Base-by-base conservation (phyloP, 2,888 invertebrate genomes). In the Yponomeuta evonymella region DNA sequence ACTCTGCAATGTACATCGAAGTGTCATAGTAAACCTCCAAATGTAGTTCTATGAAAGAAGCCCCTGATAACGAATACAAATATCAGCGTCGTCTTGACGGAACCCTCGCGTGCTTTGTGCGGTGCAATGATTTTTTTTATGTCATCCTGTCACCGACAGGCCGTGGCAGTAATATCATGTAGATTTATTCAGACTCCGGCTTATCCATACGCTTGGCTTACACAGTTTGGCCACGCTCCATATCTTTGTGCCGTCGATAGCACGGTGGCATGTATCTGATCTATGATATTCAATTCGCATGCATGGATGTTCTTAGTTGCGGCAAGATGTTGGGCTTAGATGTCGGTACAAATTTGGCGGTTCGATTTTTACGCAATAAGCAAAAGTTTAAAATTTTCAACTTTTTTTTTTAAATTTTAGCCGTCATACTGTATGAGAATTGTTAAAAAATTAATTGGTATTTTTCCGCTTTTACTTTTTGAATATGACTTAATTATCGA, bases 151-250 rank as follows among this genome's bases (percentile, higher is more conserved):
- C 83, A 81, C 73, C 74, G 73, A 62, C 86, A 86, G 79, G 71
- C 75, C 30, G 70, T 75, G 82, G 78, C 75, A 58, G 75, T 85
- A 69, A 62, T 69, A 33, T 62, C 36, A 90, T 88, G 88, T 81
- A 87, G 84, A 90, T 87, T 84, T 84, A 87, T 87, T 86, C 85
- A 83, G 83, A 83, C 84, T 86, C 81, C 81, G 79, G 86, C 85
- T 86, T 88, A 89, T 89, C 23, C 85, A 82, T 81, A 81, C 81
- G 84, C 82, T 82, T 77, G 80, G 86, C 87, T 88, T 86, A 83
- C 80, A 79, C 85, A 87, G 86, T 84, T 82, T 78, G 77, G 78
- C 75, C 77, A 82, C 80, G 83, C 79, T 82, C 81, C 84, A 85
- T 88, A 87, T 87, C 86, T 84, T 80, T 76, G 76, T 71, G 77